Evolutionary conservation across 2,797 vertebrate species (phyloP).

Genomic region (Chromis chromis): DNA sequence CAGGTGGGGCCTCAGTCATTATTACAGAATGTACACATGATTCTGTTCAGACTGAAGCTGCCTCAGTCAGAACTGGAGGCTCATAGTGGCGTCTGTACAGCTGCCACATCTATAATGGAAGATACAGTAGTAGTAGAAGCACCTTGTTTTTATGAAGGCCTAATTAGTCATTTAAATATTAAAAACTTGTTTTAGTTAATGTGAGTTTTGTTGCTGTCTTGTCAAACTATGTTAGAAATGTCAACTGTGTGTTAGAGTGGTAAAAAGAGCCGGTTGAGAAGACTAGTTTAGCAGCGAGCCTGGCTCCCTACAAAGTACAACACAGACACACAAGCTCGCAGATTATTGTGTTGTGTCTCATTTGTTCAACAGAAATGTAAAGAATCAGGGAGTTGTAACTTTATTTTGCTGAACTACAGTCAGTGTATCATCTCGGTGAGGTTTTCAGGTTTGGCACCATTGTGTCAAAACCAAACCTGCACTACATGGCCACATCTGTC

Average conservation of each 20-base stretch:
- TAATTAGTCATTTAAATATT: not conserved
- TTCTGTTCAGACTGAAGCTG: not conserved
- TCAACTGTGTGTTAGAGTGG: too few species aligned
- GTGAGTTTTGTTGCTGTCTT: not conserved
- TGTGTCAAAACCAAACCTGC: too few species aligned
- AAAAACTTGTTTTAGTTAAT: not conserved
- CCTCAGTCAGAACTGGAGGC: too few species aligned
- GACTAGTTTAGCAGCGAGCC: too few species aligned
- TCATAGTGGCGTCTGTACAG: not conserved
- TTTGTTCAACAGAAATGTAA: too few species aligned
- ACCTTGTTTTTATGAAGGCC: not conserved
- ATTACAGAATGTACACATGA: conserved; percentile 5
- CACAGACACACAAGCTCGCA: too few species aligned
- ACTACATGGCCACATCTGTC: too few species aligned
- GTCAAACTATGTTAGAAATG: not conserved
- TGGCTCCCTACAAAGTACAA: too few species aligned
- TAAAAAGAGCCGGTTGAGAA: too few species aligned
- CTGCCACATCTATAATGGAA: not conserved
- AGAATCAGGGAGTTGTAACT: too few species aligned
- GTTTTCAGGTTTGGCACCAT: not conserved
- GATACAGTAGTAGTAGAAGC: accelerated
- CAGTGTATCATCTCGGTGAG: not conserved
- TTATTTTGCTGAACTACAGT: too few species aligned
- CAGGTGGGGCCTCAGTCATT: conserved; percentile 20
- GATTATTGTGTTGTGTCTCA: not conserved